phyloP scores from a whole-genome alignment of 2,797 vertebrate species.

The Todus mexicanus region DNA sequence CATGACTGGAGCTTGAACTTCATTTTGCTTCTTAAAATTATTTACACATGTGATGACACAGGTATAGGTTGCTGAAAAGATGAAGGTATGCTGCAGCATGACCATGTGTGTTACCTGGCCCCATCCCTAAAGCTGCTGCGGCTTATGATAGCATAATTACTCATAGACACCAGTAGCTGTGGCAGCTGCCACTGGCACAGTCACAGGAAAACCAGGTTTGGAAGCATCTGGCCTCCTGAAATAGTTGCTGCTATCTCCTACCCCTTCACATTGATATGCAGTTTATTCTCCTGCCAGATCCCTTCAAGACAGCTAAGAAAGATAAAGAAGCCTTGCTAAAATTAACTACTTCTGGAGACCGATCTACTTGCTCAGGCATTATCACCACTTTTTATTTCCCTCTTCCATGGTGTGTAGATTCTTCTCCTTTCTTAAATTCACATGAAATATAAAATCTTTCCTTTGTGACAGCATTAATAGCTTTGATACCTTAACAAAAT shows the following conservation, averaged over 20 bases:
- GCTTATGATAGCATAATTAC: neutral
- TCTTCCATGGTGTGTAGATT: neutral
- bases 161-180: neutral
- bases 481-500: neutral
- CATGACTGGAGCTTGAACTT: neutral
- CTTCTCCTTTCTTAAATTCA: neutral
- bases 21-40: neutral
- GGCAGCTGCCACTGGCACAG: neutral
- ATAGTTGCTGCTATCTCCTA: neutral
- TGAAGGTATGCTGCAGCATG: fast-evolving
- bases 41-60: neutral
- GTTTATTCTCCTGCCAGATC: neutral
- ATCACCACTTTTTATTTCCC: neutral
- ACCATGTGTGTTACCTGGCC: neutral
- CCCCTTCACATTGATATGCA: neutral
- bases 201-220: neutral
- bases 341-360: neutral
- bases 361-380: fast-evolving
- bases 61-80: neutral
- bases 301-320: neutral
- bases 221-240: neutral
- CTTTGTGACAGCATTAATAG: neutral
- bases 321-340: neutral
- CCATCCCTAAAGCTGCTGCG: neutral
- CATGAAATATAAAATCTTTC: neutral